Evolutionary conservation across 2,888 invertebrate genomes (phyloP).

Genomic region (Euproctis similis): DNA sequence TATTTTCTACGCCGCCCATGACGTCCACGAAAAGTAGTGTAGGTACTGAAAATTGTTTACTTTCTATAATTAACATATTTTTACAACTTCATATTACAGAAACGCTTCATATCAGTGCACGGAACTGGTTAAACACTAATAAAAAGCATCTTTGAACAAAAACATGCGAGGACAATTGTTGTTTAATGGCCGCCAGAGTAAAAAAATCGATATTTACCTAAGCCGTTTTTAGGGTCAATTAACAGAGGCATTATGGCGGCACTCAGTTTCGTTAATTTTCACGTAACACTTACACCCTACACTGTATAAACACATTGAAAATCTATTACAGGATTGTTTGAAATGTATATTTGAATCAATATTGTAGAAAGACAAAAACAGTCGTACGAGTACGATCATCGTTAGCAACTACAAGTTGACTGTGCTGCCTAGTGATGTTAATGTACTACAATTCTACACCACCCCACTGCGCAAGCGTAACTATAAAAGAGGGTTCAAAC

Average conservation of each 20-base stretch:
- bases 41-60: too few species aligned
- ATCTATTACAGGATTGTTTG: slow-evolving; percentile 21
- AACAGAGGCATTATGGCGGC: slow-evolving; percentile 54
- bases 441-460: slow-evolving; percentile 36
- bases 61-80: too few species aligned
- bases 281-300: slow-evolving; percentile 39
- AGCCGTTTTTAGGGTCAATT: slow-evolving; percentile 50
- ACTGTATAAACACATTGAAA: slow-evolving; percentile 40
- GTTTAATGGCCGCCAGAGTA: slow-evolving; percentile 51
- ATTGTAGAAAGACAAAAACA: slow-evolving; percentile 35
- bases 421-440: slow-evolving; percentile 43
- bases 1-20: too few species aligned
- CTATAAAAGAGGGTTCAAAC: slow-evolving; percentile 55
- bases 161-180: too few species aligned
- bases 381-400: slow-evolving; percentile 48
- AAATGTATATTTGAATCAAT: slow-evolving; percentile 20
- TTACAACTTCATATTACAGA: too few species aligned
- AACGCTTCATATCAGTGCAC: too few species aligned
- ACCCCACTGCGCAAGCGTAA: slow-evolving; percentile 67
- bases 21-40: too few species aligned
- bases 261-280: slow-evolving; percentile 30
- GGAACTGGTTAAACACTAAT: too few species aligned
- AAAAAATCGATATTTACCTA: slow-evolving; percentile 69
- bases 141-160: too few species aligned
- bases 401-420: slow-evolving; percentile 47